Evolutionary conservation across 2,113 vertebrate species (phyloP).

Genomic region (Mixornis gularis): DNA sequence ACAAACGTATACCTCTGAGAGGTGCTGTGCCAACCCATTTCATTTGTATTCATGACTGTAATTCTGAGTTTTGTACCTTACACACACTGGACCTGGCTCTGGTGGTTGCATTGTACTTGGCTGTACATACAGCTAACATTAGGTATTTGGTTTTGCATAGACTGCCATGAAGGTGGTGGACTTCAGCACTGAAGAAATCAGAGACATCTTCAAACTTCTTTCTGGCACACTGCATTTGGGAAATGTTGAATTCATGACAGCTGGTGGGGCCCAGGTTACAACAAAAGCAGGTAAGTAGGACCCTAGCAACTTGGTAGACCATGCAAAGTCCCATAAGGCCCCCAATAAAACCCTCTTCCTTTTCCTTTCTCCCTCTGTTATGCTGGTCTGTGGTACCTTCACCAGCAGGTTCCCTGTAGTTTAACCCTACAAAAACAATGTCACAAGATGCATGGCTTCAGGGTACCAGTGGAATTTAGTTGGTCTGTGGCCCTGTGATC

Average conservation of each 20-base stretch:
- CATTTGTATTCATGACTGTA: neutral
- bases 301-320: neutral
- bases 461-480: neutral
- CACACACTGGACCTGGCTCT: neutral
- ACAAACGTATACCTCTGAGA: neutral
- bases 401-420: neutral
- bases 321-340: neutral
- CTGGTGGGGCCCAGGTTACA: conserved; percentile 87
- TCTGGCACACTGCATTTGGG: conserved; percentile 88
- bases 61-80: neutral
- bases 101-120: neutral
- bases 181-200: conserved; percentile 85
- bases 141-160: conserved; percentile 58
- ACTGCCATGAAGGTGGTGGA: conserved; percentile 86
- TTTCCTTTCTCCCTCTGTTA: neutral
- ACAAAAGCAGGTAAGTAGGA: conserved; percentile 79
- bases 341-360: neutral
- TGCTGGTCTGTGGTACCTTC: neutral
- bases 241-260: conserved; percentile 90
- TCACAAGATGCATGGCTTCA: neutral
- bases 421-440: neutral
- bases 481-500: neutral
- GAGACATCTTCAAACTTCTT: conserved; percentile 86
- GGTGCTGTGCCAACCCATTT: neutral
- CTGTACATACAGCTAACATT: neutral